Percentiles rank a stretch among this genome's conserved stretches.
phyloP scores from a whole-genome alignment of 2,888 invertebrate species.

The Euplagia quadripunctaria region DNA sequence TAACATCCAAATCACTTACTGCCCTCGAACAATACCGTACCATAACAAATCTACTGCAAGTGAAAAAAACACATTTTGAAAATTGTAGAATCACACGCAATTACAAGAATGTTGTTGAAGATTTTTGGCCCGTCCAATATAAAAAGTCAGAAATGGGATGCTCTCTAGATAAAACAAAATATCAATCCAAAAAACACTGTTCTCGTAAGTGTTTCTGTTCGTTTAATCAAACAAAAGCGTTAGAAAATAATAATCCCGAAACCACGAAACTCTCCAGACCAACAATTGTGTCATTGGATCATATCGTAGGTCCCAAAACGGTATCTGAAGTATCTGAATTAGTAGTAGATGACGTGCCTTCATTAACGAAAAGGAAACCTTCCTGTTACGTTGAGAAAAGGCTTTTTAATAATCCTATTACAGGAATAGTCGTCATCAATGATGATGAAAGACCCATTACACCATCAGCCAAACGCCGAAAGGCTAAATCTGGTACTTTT shows the following conservation, averaged over 20 bases:
- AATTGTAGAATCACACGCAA: background rate
- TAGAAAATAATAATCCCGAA: background rate
- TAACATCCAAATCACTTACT: conserved; percentile 5
- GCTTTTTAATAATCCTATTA: background rate
- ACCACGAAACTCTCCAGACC: background rate
- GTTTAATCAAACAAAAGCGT: background rate
- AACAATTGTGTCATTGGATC: conserved; percentile 7
- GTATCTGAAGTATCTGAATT: background rate
- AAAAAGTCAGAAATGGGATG: conserved; percentile 1
- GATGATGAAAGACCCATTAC: background rate
- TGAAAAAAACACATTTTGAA: conserved; percentile 2
- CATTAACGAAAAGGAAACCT: background rate
- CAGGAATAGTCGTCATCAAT: background rate
- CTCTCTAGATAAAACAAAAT: conserved; percentile 1
- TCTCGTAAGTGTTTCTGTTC: background rate
- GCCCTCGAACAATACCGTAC: background rate
- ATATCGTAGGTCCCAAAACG: background rate
- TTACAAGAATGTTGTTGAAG: background rate
- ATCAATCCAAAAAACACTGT: conserved; percentile 7
- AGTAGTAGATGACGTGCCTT: background rate
- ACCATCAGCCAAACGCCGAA: background rate
- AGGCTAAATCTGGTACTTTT: conserved; percentile 2
- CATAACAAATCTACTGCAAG: conserved; percentile 1
- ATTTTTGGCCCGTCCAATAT: background rate
- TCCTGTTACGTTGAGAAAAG: background rate